Evolutionary conservation across 92 coral and sea anemone species (phyloP).

Genomic region (Meandrina meandrites): DNA sequence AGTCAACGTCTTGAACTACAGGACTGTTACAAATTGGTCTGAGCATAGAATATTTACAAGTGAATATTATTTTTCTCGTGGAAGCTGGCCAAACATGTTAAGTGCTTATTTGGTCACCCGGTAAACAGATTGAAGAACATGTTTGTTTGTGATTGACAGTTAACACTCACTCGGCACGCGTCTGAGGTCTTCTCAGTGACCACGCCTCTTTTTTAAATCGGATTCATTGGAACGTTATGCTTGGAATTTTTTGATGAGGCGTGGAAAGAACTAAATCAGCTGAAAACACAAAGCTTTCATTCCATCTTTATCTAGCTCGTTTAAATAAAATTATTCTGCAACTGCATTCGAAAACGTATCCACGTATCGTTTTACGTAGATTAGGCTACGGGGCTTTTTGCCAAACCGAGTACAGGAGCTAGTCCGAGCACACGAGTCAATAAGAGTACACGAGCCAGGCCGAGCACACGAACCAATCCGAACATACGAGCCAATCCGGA

Average conservation of each 20-base stretch:
- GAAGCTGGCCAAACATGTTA: conserved; percentile 6
- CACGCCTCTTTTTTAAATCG: not conserved
- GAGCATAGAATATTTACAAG: not conserved
- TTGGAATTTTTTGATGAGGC: not conserved
- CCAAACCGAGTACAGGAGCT: not conserved
- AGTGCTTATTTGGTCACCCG: not conserved
- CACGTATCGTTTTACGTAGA: no score
- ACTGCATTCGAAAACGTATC: not conserved
- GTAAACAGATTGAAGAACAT: not conserved
- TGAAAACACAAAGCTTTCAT: not conserved
- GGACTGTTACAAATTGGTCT: not conserved
- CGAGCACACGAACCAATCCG: not conserved
- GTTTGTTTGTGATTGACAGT: conserved; percentile 8
- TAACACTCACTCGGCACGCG: not conserved
- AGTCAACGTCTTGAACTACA: not conserved
- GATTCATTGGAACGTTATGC: not conserved
- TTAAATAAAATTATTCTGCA: not conserved
- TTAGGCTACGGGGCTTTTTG: not conserved
- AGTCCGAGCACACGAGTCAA: not conserved
- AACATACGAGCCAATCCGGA: not conserved
- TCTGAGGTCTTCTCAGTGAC: not conserved
- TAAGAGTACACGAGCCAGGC: not conserved
- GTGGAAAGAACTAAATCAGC: not conserved
- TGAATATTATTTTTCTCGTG: not conserved
- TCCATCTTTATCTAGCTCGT: not conserved